Conservation (phyloP, 1,140 invertebrate species). For the Euschistus heros region DNA sequence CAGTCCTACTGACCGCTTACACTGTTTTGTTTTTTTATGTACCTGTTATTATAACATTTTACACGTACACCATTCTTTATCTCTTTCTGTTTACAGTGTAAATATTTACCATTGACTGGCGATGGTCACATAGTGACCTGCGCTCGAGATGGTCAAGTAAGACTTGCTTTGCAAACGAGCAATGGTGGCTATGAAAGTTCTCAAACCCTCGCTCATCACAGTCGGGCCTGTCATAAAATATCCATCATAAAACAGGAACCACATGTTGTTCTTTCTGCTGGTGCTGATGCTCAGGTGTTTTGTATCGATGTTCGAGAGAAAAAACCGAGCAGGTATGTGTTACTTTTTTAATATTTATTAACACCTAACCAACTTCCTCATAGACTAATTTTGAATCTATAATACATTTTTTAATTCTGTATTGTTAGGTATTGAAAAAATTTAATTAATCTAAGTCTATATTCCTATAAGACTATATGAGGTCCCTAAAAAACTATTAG, state of each 20-base stretch:
- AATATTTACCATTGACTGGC: slow-evolving; percentile 54
- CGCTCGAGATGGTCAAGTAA: slow-evolving; percentile 79
- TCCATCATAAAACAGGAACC: slow-evolving; percentile 59
- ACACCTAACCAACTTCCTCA: too few relatives aligned
- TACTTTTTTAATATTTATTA: slow-evolving; percentile 30
- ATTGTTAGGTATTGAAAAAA: neutral
- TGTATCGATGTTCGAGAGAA: slow-evolving; percentile 69
- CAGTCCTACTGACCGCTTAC: too few relatives aligned
- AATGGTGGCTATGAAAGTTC: slow-evolving; percentile 42
- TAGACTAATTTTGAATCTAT: too few relatives aligned
- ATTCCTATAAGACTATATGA: too few relatives aligned
- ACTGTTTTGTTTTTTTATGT: too few relatives aligned
- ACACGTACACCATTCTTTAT: neutral
- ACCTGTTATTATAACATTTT: too few relatives aligned
- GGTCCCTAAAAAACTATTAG: too few relatives aligned
- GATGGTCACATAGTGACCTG: slow-evolving; percentile 77
- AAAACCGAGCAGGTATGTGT: slow-evolving; percentile 49
- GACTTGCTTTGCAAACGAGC: slow-evolving; percentile 42
- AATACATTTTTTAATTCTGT: neutral
- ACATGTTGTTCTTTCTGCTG: slow-evolving; percentile 69
- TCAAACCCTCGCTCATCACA: slow-evolving; percentile 55
- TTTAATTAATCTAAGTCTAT: too few relatives aligned
- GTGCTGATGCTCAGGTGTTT: slow-evolving; percentile 75
- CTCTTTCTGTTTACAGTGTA: slow-evolving; percentile 40
- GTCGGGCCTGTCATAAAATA: slow-evolving; percentile 66